These are phyloP conservation scores for Gambusia affinis DNA, from an alignment of 2,113 vertebrate species.

Conservation along the genomic window DNA sequence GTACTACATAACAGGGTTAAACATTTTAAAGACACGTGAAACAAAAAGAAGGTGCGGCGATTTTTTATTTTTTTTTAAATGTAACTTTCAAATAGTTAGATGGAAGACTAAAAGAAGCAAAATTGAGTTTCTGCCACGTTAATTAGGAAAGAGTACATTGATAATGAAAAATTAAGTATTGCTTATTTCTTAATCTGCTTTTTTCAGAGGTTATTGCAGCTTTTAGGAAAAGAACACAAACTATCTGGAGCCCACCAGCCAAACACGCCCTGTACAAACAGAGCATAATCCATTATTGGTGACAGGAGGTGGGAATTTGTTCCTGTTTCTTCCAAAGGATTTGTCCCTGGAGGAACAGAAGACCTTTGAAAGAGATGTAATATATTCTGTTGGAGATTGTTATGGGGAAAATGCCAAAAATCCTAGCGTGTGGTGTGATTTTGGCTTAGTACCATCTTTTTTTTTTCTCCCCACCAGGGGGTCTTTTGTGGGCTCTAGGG, in stretches of 20 bases:
- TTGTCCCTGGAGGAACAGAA: conserved; percentile 12
- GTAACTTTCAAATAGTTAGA: no score
- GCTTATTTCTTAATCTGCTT: not conserved
- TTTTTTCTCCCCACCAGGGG: no score
- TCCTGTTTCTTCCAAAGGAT: not conserved
- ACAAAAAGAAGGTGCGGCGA: no score
- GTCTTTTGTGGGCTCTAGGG: no score
- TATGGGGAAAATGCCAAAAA: no score
- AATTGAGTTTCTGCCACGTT: no score
- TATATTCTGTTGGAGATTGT: not conserved
- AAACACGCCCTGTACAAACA: conserved; percentile 22
- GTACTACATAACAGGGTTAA: no score
- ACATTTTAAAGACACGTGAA: no score
- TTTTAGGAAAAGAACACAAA: conserved; percentile 21
- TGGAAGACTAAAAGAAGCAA: no score
- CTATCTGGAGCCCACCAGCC: conserved; percentile 11
- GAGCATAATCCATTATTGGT: conserved; percentile 24
- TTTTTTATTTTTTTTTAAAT: no score
- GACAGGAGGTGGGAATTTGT: conserved; percentile 27
- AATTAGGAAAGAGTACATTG: not conserved
- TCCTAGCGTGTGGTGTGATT: no score
- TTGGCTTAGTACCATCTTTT: no score
- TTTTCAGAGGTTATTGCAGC: not conserved
- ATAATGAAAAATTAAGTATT: not conserved
- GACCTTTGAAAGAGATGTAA: conserved; percentile 23